Evolutionary conservation across 1,140 invertebrate species (phyloP).

Genomic region (Cotesia typhae): DNA sequence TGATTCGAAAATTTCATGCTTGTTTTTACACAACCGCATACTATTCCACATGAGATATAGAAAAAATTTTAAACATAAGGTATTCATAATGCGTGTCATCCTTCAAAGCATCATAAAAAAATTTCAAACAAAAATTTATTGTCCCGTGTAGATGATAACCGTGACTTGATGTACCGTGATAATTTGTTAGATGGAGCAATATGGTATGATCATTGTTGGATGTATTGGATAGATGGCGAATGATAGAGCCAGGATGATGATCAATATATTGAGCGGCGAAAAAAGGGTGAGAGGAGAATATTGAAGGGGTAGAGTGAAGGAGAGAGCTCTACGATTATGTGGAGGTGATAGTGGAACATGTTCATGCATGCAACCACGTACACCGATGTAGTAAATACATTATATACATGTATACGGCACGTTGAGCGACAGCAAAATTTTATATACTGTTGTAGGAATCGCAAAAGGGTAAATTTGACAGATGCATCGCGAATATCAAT

Average conservation of each 20-base stretch:
- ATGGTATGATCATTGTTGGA: constrained; percentile 51
- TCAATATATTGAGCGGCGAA: neutral
- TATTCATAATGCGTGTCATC: neutral
- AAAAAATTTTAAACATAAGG: too few relatives aligned
- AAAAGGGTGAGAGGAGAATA: constrained; percentile 7
- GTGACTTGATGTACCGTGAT: constrained; percentile 49
- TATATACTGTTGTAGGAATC: constrained; percentile 32
- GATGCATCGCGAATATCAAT: constrained; percentile 59
- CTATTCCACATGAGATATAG: too few relatives aligned
- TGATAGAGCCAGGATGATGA: constrained; percentile 25
- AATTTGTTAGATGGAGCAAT: constrained; percentile 51
- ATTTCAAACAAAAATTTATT: constrained; percentile 43
- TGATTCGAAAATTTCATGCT: too few relatives aligned
- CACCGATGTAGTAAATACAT: neutral
- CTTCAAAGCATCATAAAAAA: neutral
- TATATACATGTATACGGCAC: neutral
- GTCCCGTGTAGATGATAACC: constrained; percentile 41
- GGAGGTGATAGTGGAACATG: constrained; percentile 6
- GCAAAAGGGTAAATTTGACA: constrained; percentile 59
- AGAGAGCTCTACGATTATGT: too few relatives aligned
- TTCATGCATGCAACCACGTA: constrained; percentile 3
- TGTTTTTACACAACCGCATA: too few relatives aligned
- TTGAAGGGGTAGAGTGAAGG: neutral
- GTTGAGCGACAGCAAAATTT: constrained; percentile 17
- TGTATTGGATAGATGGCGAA: constrained; percentile 21